Conservation (phyloP, 1,140 invertebrate genomes). For the Diachasmimorpha longicaudata region DNA sequence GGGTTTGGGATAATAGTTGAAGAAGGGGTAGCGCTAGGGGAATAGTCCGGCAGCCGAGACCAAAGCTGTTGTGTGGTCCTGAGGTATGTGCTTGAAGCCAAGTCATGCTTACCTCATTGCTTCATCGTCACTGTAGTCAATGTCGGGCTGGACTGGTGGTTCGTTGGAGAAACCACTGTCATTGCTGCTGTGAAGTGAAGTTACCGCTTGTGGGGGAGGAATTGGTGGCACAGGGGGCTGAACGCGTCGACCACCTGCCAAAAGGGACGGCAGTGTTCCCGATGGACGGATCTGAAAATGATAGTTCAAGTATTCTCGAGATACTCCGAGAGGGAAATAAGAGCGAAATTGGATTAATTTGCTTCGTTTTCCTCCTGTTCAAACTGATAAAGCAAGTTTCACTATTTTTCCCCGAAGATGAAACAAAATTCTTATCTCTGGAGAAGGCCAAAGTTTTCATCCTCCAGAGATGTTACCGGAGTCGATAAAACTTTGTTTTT, state of each 20-base stretch:
- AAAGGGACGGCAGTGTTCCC: conserved; percentile 56
- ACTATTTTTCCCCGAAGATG: background rate
- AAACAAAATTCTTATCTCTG: background rate
- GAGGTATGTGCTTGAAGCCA: conserved; percentile 18
- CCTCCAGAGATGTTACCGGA: background rate
- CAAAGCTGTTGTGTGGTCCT: conserved; percentile 11
- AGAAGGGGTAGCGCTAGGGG: background rate
- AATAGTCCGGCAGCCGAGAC: conserved; percentile 12
- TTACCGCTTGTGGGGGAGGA: conserved; percentile 63
- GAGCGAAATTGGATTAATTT: background rate
- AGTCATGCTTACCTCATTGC: conserved; percentile 72
- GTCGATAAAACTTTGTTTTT: background rate
- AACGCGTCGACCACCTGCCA: conserved; percentile 54
- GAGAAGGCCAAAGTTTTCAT: background rate
- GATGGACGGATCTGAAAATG: conserved; percentile 56
- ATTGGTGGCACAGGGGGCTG: conserved; percentile 62
- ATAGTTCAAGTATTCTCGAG: background rate
- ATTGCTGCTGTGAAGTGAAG: conserved; percentile 86
- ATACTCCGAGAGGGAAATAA: background rate
- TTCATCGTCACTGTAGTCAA: conserved; percentile 90
- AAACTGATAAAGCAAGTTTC: background rate
- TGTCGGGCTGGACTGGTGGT: conserved; percentile 84
- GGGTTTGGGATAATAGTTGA: background rate
- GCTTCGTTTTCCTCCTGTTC: too few relatives aligned
- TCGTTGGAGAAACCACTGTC: conserved; percentile 92